Evolutionary conservation across 2,113 vertebrate genomes (phyloP).

Genomic region (Forbesichthys papilliferus): DNA sequence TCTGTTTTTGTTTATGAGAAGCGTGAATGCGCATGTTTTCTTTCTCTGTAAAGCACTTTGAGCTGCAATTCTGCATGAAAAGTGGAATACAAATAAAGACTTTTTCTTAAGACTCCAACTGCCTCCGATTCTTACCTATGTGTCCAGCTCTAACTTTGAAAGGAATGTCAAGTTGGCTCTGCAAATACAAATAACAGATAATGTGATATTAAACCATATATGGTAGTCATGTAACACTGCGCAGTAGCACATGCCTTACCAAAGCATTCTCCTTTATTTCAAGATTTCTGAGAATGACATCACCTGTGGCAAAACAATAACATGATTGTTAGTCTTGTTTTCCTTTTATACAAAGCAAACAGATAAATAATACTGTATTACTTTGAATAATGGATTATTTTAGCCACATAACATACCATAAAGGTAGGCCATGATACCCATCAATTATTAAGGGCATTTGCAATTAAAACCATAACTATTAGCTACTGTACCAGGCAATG

Average conservation of each 20-base stretch:
- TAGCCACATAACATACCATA: constrained; percentile 3
- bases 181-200: constrained; percentile 43
- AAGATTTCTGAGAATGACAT: constrained; percentile 88
- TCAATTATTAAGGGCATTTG: not conserved
- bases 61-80: too few species aligned
- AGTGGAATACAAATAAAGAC: too few species aligned
- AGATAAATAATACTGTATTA: not conserved
- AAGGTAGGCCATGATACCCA: not conserved
- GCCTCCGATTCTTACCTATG: constrained; percentile 82
- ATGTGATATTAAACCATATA: not conserved
- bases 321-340: not conserved
- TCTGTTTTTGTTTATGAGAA: too few species aligned
- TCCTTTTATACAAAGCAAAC: not conserved
- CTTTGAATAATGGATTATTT: not conserved
- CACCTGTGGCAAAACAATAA: constrained; percentile 76
- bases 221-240: not conserved
- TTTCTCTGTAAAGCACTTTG: too few species aligned
- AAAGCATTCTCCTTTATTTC: constrained; percentile 98
- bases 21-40: too few species aligned
- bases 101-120: too few species aligned
- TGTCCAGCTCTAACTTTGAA: constrained; percentile 96
- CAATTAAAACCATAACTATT: not conserved
- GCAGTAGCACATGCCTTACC: constrained; percentile 76
- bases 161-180: constrained; percentile 96
- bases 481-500: not conserved